Evolutionary conservation across 2,113 vertebrate genomes (phyloP).

Genomic region (Opisthocomus hoazin): DNA sequence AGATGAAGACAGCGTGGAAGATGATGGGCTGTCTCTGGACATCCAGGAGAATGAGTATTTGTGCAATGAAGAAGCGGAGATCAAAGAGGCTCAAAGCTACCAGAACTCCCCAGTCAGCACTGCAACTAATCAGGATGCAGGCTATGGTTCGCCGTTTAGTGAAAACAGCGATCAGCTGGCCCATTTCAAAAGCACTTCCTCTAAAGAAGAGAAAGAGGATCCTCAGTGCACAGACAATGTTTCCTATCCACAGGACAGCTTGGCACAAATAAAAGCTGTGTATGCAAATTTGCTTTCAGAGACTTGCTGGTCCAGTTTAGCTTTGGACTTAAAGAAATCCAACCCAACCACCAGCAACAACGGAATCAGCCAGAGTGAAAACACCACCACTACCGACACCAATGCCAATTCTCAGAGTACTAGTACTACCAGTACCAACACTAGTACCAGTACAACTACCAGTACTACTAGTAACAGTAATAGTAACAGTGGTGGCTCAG

Average conservation of each 20-base stretch:
- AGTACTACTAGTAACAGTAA: constrained; percentile 69
- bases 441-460: constrained; percentile 59
- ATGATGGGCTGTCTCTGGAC: constrained; percentile 87
- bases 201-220: constrained; percentile 86
- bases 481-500: constrained; percentile 74
- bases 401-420: constrained; percentile 30
- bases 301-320: constrained; percentile 93
- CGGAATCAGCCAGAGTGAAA: constrained; percentile 78
- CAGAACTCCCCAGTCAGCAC: constrained; percentile 96
- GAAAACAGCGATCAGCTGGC: constrained; percentile 90
- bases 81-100: constrained; percentile 87
- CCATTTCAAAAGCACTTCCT: constrained; percentile 85
- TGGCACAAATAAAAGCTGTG: constrained; percentile 96
- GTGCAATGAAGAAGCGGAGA: constrained; percentile 88
- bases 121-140: constrained; percentile 92
- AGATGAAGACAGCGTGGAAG: constrained; percentile 85
- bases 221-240: constrained; percentile 74
- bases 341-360: constrained; percentile 75
- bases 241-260: constrained; percentile 91
- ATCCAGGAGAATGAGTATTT: constrained; percentile 86
- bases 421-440: constrained; percentile 25
- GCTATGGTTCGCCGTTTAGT: constrained; percentile 94
- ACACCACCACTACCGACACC: constrained; percentile 27
- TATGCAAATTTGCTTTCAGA: constrained; percentile 96
- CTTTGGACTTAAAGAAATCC: constrained; percentile 90